These are phyloP conservation scores for Melangyna quadrimaculata DNA, from an alignment of 2,888 invertebrate genomes.

Conservation along the genomic window DNA sequence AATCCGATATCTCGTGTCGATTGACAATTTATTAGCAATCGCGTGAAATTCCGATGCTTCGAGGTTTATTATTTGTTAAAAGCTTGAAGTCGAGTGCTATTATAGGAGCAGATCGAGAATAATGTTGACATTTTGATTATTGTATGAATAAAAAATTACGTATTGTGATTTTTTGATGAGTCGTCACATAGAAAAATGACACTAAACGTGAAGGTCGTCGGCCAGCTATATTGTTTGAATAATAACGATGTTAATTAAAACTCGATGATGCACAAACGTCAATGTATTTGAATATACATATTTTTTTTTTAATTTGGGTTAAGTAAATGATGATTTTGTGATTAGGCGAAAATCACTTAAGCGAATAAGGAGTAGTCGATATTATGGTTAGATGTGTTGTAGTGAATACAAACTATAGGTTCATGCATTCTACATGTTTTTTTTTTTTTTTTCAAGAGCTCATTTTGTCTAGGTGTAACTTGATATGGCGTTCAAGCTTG, in stretches of 20 bases:
- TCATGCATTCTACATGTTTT: no score
- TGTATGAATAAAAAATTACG: slow-evolving; percentile 25
- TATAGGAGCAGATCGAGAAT: background rate
- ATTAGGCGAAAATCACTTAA: no score
- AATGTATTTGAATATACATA: background rate
- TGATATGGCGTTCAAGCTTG: no score
- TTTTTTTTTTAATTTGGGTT: background rate
- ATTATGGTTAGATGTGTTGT: no score
- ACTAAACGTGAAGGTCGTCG: slow-evolving; percentile 1
- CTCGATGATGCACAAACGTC: background rate
- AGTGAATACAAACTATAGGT: no score
- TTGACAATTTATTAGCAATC: slow-evolving; percentile 34
- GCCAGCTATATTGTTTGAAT: background rate
- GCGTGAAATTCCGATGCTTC: slow-evolving; percentile 32
- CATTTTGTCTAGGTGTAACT: no score
- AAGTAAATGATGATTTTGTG: background rate
- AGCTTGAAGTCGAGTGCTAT: slow-evolving; percentile 4
- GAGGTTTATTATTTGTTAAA: background rate
- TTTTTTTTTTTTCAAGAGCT: no score
- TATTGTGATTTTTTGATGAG: background rate
- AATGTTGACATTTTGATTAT: slow-evolving; percentile 35
- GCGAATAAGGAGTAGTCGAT: no score
- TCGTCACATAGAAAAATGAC: slow-evolving; percentile 22
- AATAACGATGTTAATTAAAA: background rate
- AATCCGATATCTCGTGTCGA: slow-evolving; percentile 55